These are phyloP conservation scores for Polymixis lichenea DNA, from an alignment of 2,888 invertebrate species.

Conservation along the genomic window DNA sequence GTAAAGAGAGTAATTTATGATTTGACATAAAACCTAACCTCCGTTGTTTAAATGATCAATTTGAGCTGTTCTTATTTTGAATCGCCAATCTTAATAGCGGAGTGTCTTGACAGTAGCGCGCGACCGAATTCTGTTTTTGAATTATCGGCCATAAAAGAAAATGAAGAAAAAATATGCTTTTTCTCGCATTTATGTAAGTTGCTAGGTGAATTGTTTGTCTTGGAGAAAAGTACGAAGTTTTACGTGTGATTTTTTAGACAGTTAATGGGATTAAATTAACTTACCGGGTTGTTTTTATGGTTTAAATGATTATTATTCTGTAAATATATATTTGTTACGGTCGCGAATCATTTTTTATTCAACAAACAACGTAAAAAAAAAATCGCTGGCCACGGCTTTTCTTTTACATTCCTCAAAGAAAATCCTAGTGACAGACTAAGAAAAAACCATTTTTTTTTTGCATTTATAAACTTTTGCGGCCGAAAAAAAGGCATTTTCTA, in stretches of 20 bases:
- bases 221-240: not conserved
- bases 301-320: too few relatives aligned
- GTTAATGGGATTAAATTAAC: too few relatives aligned
- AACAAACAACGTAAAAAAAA: not conserved
- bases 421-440: not conserved
- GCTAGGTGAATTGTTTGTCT: not conserved
- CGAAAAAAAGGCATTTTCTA: not conserved
- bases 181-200: not conserved
- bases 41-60: not conserved
- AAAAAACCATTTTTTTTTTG: not conserved
- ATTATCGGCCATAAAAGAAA: not conserved
- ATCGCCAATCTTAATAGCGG: not conserved
- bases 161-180: not conserved
- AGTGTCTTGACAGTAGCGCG: not conserved
- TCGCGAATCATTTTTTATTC: too few relatives aligned
- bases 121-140: too few relatives aligned
- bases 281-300: too few relatives aligned
- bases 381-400: not conserved
- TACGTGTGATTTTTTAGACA: not conserved
- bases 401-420: not conserved
- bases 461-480: rapidly evolving
- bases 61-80: not conserved
- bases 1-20: conserved; percentile 25
- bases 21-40: not conserved
- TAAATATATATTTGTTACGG: too few relatives aligned